These are phyloP conservation scores for Hydropsyche betteni DNA, from an alignment of 2,888 invertebrate species.

Conservation along the genomic window DNA sequence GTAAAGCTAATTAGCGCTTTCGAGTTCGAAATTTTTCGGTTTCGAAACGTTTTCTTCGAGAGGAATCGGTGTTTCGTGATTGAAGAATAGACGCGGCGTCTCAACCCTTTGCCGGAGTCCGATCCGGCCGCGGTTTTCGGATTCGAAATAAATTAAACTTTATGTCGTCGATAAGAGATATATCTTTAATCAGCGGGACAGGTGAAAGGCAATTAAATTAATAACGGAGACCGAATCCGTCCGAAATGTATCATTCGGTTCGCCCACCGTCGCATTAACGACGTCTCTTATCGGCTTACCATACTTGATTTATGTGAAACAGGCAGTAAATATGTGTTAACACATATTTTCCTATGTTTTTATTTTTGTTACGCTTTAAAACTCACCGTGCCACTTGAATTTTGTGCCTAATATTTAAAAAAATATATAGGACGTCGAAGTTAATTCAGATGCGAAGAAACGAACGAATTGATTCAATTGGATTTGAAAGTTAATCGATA, in stretches of 20 bases:
- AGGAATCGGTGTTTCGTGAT: too few relatives aligned
- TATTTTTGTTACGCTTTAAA: neutral
- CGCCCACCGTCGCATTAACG: constrained; percentile 39
- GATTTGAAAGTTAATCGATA: too few relatives aligned
- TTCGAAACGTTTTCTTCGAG: too few relatives aligned
- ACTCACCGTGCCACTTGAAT: neutral
- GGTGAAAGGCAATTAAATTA: constrained; percentile 46
- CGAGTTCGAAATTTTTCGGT: neutral
- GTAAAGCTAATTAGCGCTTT: neutral
- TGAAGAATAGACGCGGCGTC: too few relatives aligned
- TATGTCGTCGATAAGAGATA: constrained; percentile 35
- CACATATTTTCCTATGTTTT: constrained; percentile 26
- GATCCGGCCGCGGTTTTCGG: neutral
- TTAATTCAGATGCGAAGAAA: too few relatives aligned
- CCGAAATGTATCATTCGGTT: constrained; percentile 34
- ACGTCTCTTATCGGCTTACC: constrained; percentile 36
- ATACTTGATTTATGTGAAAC: constrained; percentile 34
- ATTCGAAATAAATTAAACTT: constrained; percentile 32
- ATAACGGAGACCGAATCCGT: constrained; percentile 32
- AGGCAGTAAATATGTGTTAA: constrained; percentile 29
- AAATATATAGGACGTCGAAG: too few relatives aligned
- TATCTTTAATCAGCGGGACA: constrained; percentile 39
- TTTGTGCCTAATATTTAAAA: neutral
- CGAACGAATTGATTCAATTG: too few relatives aligned
- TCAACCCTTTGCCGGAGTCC: neutral